phyloP scores from a whole-genome alignment of 2,797 vertebrate species.

The Onychomys arenicola region DNA sequence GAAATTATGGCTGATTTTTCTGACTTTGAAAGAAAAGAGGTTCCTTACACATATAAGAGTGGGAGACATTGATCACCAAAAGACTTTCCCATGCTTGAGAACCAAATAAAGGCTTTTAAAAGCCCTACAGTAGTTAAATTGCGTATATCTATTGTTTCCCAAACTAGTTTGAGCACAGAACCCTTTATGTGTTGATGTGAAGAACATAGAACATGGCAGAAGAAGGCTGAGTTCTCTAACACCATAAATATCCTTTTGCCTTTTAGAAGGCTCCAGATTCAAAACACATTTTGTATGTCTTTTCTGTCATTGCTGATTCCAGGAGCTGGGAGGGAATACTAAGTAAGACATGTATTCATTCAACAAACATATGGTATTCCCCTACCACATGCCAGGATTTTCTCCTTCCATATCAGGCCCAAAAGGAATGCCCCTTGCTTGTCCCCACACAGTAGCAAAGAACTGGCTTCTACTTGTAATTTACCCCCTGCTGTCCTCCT shows the following conservation, averaged over 20 bases:
- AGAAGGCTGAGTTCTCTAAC: neutral
- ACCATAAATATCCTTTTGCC: neutral
- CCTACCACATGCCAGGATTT: accelerated
- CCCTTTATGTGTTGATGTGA: neutral
- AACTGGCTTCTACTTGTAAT: accelerated
- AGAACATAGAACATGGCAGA: neutral
- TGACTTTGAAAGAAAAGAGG: neutral
- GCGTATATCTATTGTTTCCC: no score
- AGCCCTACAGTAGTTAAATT: neutral
- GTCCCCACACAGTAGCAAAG: neutral
- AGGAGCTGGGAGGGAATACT: neutral
- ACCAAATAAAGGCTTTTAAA: neutral
- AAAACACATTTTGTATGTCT: no score
- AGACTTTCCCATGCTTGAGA: neutral
- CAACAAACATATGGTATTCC: accelerated
- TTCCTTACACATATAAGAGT: neutral
- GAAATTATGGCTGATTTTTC: neutral
- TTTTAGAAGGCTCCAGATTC: neutral
- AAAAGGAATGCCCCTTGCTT: accelerated
- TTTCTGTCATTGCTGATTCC: neutral
- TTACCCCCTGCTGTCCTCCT: neutral
- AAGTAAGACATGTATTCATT: neutral
- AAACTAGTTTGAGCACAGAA: accelerated
- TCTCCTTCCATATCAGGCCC: neutral
- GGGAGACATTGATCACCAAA: neutral